Conservation (phyloP, 1,140 invertebrate species). For the Calycopis cecrops region DNA sequence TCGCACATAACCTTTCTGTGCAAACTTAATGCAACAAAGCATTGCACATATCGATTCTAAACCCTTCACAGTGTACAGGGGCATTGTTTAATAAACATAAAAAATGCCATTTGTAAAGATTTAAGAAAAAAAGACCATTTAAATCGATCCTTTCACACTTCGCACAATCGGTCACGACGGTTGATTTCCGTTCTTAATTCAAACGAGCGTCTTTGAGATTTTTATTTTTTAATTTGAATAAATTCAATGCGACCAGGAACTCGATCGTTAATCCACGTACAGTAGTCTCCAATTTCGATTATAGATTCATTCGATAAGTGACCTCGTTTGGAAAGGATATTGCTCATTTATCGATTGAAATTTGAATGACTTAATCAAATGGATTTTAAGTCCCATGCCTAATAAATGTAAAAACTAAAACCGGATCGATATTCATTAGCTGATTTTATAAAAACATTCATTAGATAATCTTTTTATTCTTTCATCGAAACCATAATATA, state of each 20-base stretch:
- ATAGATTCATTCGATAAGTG: conserved; percentile 71
- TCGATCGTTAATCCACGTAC: conserved; percentile 58
- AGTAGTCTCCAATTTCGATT: conserved; percentile 65
- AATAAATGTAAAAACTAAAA: conserved; percentile 24
- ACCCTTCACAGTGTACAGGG: conserved; percentile 27
- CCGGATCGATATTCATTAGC: conserved; percentile 12
- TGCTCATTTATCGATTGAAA: conserved; percentile 64
- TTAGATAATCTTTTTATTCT: not conserved
- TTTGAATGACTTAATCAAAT: conserved; percentile 57
- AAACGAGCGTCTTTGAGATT: conserved; percentile 53
- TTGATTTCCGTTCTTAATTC: conserved; percentile 71
- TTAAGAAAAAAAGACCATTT: conserved; percentile 48
- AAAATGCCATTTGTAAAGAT: conserved; percentile 47
- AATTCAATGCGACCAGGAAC: conserved; percentile 50
- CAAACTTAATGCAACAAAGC: too few relatives aligned
- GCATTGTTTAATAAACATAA: conserved; percentile 12
- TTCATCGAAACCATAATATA: too few relatives aligned
- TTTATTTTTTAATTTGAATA: conserved; percentile 36
- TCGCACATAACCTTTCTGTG: conserved; percentile 9
- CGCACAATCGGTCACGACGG: conserved; percentile 63
- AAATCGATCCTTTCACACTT: conserved; percentile 73
- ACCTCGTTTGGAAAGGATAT: conserved; percentile 70
- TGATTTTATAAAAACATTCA: conserved; percentile 17
- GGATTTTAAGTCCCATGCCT: conserved; percentile 16
- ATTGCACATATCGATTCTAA: not conserved